Evolutionary conservation across 2,797 vertebrate genomes (phyloP), one percentile per base, ranked within the genome.

Genomic region (Lerista edwardsae): DNA sequence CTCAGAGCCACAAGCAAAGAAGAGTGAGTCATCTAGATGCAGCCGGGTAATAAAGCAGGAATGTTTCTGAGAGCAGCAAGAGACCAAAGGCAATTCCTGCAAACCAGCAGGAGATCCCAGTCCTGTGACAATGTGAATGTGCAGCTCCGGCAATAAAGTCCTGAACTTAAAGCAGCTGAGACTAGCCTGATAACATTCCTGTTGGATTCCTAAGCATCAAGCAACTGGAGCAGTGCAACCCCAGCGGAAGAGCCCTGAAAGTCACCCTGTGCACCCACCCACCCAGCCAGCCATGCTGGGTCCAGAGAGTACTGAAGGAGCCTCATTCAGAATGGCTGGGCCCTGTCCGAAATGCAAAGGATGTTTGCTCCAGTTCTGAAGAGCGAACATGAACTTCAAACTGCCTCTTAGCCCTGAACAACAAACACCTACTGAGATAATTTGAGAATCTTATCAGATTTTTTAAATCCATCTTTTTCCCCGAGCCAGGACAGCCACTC

Each of bases 21-120:
- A 61, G 31, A 73, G 83, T 86, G 75, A 82, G 61, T 86, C 44
- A 82, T 73, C 31, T 23, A 87, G 57, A 73, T 11, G 79, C 87
- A 85, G 79, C 74, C 44, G 77, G 75, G 86, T 67, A 92, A 89
- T 88, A 91, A 92, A 90, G 85, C 85, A 90, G 83, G 83, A 90
- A 88, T 84, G 84, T 68, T 81, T 84, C 55, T 39, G 86, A 77
- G 57, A 79, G 51, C 89, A 90, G 90, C 87, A 61, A 80, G 85
- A 51, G 65, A 67, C 0, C 0, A 15, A 65, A 87, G 84, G 71
- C 12, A 0, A 68, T 59, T 81, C 73, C 69, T 71, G 84, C 87
- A 84, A 90, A 89, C 64, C 76, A 0, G 85, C 77, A 15, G 80
- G 84, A 62, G 86, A n/a, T 25, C 64, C 14, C 25, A 84, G 34